A percentile compares a stretch with the other conserved stretches of the same genome.
Evolutionary conservation across 2,113 vertebrate genomes (phyloP).

Genomic region (Podarcis muralis): DNA sequence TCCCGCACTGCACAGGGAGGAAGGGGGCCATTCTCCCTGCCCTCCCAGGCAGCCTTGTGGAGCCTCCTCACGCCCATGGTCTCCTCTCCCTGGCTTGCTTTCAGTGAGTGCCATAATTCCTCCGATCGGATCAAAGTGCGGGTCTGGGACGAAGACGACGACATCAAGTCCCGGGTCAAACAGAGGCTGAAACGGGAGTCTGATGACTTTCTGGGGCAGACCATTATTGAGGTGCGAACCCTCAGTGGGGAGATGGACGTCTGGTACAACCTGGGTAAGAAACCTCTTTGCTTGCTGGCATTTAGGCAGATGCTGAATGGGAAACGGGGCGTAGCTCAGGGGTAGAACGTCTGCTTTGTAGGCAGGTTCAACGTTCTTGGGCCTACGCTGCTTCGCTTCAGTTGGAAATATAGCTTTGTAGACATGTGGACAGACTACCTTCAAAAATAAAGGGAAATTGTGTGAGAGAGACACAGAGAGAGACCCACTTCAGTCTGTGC

Average conservation of each 20-base stretch:
- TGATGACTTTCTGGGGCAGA: conserved; percentile 97
- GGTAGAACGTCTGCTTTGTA: too few relatives aligned
- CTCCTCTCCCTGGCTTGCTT: conserved; percentile 15
- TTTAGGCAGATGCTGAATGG: background rate
- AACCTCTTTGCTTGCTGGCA: background rate
- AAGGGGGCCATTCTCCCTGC: background rate
- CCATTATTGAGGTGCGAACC: conserved; percentile 96
- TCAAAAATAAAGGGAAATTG: background rate
- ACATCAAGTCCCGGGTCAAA: conserved; percentile 97
- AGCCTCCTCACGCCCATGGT: background rate
- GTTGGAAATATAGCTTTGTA: accelerated
- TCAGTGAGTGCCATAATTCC: conserved; percentile 98
- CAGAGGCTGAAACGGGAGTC: conserved; percentile 97
- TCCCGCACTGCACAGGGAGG: too few relatives aligned
- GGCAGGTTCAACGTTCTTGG: too few relatives aligned
- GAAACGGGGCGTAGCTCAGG: too few relatives aligned
- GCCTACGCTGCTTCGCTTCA: too few relatives aligned
- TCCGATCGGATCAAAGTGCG: conserved; percentile 98
- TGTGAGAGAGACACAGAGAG: background rate
- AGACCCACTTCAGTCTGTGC: background rate
- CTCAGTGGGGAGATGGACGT: conserved; percentile 98
- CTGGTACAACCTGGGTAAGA: conserved; percentile 98
- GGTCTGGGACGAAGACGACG: conserved; percentile 98
- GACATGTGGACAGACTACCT: background rate
- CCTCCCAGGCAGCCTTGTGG: background rate